A percentile compares a stretch with the other conserved stretches of the same genome.
These are phyloP conservation scores for Rattus rattus DNA, from an alignment of 2,113 vertebrate genomes.

Conservation along the genomic window DNA sequence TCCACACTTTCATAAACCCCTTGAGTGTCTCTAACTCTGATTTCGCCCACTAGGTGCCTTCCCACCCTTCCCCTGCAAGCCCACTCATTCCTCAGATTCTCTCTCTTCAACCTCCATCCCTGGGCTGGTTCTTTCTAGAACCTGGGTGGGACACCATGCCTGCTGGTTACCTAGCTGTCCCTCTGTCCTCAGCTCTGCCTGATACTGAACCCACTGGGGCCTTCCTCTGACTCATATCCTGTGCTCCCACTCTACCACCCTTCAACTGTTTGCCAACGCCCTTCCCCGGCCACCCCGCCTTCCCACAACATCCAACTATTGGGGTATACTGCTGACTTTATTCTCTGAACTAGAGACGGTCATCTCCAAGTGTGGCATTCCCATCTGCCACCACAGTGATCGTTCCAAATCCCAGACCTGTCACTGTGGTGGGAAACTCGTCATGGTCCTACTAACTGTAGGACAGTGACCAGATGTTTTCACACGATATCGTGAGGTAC, in stretches of 20 bases:
- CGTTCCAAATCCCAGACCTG: neutral
- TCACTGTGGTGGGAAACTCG: neutral
- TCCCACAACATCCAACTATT: neutral
- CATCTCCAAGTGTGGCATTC: conserved; percentile 4
- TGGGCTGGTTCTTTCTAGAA: neutral
- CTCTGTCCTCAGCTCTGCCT: neutral
- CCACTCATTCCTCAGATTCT: neutral
- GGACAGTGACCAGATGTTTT: neutral
- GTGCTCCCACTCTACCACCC: neutral
- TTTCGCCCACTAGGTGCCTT: neutral
- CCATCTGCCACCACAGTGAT: neutral
- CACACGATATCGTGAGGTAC: neutral
- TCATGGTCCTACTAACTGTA: neutral
- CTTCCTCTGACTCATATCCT: neutral
- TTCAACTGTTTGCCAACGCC: neutral
- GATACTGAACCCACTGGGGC: neutral
- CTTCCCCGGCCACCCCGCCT: neutral
- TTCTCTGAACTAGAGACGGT: neutral
- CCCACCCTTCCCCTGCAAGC: neutral
- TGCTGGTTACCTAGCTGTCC: neutral
- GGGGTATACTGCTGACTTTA: neutral
- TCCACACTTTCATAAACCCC: conserved; percentile 3
- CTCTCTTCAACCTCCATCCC: neutral
- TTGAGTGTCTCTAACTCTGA: conserved; percentile 28
- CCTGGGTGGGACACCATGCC: neutral